Evolutionary conservation across 2,113 vertebrate species (phyloP), one percentile per base, ranked within the genome.

Genomic region (Protobothrops flavoviridis): DNA sequence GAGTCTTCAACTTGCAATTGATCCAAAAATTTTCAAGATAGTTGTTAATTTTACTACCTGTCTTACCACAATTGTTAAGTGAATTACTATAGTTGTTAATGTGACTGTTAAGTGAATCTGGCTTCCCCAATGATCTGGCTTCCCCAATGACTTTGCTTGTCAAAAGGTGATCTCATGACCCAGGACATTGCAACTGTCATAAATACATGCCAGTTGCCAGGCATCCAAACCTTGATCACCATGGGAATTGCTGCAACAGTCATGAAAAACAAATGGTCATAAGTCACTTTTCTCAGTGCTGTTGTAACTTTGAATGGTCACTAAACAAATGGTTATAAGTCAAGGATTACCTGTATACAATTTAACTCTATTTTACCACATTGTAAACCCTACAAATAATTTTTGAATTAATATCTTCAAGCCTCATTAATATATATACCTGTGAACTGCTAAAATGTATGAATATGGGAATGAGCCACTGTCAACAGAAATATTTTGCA

Each of bases 381-480:
- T 21, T 81, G 5, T 53, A 64, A 24, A 20, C 3, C 17, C 17
- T 64, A 50, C 20, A 92, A 92, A 88, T 12, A 21, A 39, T 61
- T 61, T 59, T 9, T n/a, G 43, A 91, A 87, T 87, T 2, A 53
- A 61, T 87, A 57, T 33, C 1, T 91, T 87, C 57, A 87, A 45
- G 10, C 29, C 10, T 87, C 11, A 87, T 29, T 85, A 91, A 23
- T 48, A 8, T n/a, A 24, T 15, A 39, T 92, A 8, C 6, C 2
- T 81, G 57, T 91, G 55, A 69, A 93, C 81, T 55, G 81, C 26
- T 87, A 87, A 95, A 95, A 85, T 95, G 61, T 59, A 91, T 94
- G 96, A 94, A 91, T 88, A 92, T 94, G 94, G 93, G 88, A 94
- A 69, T 96, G 95, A 96, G 90, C 90, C 93, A 90, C 90, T 93